Percentiles rank a stretch among this genome's conserved stretches.
These are phyloP conservation scores for Nebria brevicollis DNA, from an alignment of 2,888 invertebrate genomes.

Conservation along the genomic window DNA sequence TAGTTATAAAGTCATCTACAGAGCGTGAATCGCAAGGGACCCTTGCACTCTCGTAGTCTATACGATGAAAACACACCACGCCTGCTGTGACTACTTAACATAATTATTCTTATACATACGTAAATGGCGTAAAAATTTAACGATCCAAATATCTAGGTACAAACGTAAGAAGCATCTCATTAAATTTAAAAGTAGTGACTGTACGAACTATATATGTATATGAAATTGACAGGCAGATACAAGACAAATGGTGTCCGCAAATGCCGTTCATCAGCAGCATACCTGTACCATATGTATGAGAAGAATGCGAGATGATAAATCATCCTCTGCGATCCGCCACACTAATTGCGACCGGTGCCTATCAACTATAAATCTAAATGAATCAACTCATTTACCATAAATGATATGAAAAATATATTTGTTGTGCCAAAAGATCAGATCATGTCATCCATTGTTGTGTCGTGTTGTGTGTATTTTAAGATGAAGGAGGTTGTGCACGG, in stretches of 20 bases:
- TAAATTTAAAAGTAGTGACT: background rate
- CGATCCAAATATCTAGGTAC: too few relatives aligned
- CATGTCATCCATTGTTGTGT: conserved; percentile 25
- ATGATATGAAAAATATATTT: background rate
- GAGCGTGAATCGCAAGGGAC: conserved; percentile 10
- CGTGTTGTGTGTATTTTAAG: conserved; percentile 17
- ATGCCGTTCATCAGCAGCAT: conserved; percentile 35
- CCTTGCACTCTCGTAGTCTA: background rate
- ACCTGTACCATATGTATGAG: background rate
- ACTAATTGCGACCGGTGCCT: conserved; percentile 23
- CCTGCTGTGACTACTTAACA: too few relatives aligned
- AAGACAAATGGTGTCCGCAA: conserved; percentile 40
- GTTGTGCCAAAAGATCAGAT: conserved; percentile 6
- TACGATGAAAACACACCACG: too few relatives aligned
- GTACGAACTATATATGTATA: conserved; percentile 1
- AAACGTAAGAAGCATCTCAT: too few relatives aligned
- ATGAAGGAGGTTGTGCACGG: conserved; percentile 24
- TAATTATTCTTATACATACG: too few relatives aligned
- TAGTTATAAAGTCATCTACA: conserved; percentile 46
- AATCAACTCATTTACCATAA: too few relatives aligned
- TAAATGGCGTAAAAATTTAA: too few relatives aligned
- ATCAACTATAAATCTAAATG: background rate
- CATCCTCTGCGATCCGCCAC: conserved; percentile 5
- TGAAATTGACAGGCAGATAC: conserved; percentile 40
- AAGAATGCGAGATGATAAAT: conserved; percentile 40